phyloP scores from a whole-genome alignment of 2,113 vertebrate species.

The Pachycephala philippinensis region DNA sequence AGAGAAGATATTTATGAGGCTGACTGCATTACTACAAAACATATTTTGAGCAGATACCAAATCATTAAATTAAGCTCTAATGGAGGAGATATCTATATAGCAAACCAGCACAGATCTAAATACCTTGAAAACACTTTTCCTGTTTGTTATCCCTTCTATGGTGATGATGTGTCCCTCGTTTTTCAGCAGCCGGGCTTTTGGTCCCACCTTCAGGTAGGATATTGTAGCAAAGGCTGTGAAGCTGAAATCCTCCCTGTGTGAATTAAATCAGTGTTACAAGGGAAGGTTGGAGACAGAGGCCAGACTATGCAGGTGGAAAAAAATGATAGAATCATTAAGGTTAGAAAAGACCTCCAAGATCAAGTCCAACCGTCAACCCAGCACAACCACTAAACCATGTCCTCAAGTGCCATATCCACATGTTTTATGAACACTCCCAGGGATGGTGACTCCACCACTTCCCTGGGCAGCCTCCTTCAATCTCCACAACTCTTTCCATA shows the following conservation, averaged over 20 bases:
- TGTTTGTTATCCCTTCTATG: constrained; percentile 70
- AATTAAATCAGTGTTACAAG: not conserved
- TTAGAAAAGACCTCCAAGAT: not conserved
- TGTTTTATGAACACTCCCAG: not conserved
- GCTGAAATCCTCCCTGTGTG: constrained; percentile 91
- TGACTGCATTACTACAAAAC: not conserved
- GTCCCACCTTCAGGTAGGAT: constrained; percentile 88
- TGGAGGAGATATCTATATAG: not conserved
- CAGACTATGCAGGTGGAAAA: not conserved
- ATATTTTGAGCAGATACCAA: not conserved
- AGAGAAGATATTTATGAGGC: not conserved
- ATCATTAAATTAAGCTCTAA: not conserved
- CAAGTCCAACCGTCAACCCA: not conserved
- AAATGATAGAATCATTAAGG: not conserved
- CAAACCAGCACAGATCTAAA: not conserved
- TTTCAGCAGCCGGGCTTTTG: constrained; percentile 84
- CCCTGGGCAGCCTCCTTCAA: not conserved
- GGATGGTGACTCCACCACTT: not conserved
- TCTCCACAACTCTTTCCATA: not conserved
- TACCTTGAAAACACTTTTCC: constrained; percentile 52
- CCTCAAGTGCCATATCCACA: too few relatives aligned
- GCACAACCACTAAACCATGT: not conserved
- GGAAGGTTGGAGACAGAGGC: not conserved
- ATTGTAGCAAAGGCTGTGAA: constrained; percentile 94
- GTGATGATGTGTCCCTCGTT: constrained; percentile 73